Conservation (phyloP, 2,888 invertebrate species). For the Cetonia aurata region DNA sequence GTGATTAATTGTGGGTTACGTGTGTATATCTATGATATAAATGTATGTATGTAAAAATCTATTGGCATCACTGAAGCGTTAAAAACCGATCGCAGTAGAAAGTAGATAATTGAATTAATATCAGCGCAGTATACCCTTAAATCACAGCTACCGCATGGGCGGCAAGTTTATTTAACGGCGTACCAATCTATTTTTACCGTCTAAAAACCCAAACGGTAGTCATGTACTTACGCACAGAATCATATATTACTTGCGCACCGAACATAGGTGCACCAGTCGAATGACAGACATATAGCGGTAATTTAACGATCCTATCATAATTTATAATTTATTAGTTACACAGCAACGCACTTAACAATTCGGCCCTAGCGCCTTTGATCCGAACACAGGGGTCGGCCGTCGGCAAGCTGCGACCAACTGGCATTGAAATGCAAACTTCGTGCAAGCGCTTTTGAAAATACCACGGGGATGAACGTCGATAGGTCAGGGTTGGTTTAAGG, state of each 20-base stretch:
- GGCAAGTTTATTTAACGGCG: neutral
- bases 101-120: constrained; percentile 6
- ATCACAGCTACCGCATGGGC: neutral
- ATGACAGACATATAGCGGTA: constrained; percentile 17
- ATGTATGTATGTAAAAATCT: too few relatives aligned
- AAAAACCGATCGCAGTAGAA: neutral
- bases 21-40: too few relatives aligned
- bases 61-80: too few relatives aligned
- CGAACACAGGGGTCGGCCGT: constrained; percentile 49
- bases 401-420: constrained; percentile 54
- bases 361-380: constrained; percentile 54
- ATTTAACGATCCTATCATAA: constrained; percentile 40
- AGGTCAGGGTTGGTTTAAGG: constrained; percentile 12
- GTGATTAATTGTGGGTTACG: too few relatives aligned
- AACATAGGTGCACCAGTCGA: neutral
- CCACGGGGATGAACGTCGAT: constrained; percentile 6
- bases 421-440: constrained; percentile 53
- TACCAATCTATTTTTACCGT: constrained; percentile 17
- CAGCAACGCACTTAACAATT: constrained; percentile 56
- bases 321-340: constrained; percentile 55
- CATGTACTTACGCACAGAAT: neutral
- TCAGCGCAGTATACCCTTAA: neutral
- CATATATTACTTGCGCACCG: neutral
- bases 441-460: constrained; percentile 40
- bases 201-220: neutral